A percentile compares a stretch with the other conserved stretches of the same genome.
Conservation (phyloP, 2,888 invertebrate genomes). For the Polydrusus tereticollis region DNA sequence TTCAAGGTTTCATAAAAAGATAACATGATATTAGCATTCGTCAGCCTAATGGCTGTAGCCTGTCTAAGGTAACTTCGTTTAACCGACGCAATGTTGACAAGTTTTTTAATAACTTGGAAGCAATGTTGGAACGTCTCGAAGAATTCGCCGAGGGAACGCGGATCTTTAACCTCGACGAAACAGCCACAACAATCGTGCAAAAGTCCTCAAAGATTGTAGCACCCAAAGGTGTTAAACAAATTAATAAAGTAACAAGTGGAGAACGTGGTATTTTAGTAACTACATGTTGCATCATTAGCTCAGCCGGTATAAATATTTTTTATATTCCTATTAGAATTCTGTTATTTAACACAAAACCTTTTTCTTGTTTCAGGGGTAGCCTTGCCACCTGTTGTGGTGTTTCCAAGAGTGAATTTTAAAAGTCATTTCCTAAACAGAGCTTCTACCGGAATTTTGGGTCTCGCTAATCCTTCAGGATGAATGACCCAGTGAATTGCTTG, state of each 20-base stretch:
- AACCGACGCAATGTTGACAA: conserved; percentile 47
- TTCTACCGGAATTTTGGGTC: conserved; percentile 40
- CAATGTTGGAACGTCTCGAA: conserved; percentile 16
- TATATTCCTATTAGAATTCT: too few species aligned
- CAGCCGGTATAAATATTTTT: conserved; percentile 44
- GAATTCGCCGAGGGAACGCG: conserved; percentile 40
- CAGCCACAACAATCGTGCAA: conserved; percentile 44
- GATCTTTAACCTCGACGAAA: conserved; percentile 53
- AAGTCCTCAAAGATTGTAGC: conserved; percentile 47
- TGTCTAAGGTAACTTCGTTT: conserved; percentile 35
- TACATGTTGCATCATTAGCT: conserved; percentile 57
- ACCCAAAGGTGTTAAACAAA: conserved; percentile 51
- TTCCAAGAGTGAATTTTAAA: conserved; percentile 33
- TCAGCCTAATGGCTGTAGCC: conserved; percentile 42
- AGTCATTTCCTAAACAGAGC: conserved; percentile 25
- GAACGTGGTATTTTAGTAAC: conserved; percentile 61
- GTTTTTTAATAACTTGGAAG: conserved; percentile 44
- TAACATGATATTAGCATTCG: conserved; percentile 52
- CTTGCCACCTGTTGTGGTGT: conserved; percentile 29
- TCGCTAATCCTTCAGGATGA: conserved; percentile 38
- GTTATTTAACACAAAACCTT: too few species aligned
- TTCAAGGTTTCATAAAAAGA: conserved; percentile 54
- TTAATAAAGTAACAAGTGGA: conserved; percentile 59
- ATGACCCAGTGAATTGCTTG: conserved; percentile 48
- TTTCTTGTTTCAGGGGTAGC: too few species aligned